Conservation (phyloP, 1,140 invertebrate genomes). For the Druon quercuslanigerum region DNA sequence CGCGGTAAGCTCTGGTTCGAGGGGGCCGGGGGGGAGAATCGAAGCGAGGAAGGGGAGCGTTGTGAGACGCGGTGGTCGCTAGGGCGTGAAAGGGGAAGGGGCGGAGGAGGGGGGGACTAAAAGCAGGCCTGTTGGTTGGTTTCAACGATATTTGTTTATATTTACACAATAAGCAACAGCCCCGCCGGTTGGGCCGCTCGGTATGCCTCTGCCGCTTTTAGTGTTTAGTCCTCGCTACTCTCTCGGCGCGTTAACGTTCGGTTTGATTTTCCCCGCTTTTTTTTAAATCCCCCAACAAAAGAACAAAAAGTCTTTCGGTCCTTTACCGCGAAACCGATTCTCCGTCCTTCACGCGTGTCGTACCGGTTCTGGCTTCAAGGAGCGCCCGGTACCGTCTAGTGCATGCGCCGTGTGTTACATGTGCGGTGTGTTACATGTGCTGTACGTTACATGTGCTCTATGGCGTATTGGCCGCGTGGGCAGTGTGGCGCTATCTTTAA, state of each 20-base stretch:
- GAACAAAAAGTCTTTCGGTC: too few relatives aligned
- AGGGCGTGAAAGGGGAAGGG: conserved; percentile 22
- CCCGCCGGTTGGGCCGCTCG: conserved; percentile 63
- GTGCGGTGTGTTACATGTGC: too few relatives aligned
- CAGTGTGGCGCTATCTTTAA: too few relatives aligned
- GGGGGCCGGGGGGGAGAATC: conserved; percentile 28
- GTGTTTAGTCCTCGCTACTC: conserved; percentile 72
- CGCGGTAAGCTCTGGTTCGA: conserved; percentile 45
- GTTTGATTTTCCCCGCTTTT: conserved; percentile 38
- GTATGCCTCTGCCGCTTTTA: conserved; percentile 66
- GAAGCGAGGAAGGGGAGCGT: conserved; percentile 40
- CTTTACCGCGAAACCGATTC: too few relatives aligned
- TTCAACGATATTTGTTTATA: conserved; percentile 77
- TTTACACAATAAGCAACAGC: conserved; percentile 77
- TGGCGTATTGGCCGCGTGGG: too few relatives aligned
- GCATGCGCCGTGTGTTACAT: too few relatives aligned
- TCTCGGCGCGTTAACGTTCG: conserved; percentile 60
- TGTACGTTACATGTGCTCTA: too few relatives aligned
- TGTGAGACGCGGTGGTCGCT: conserved; percentile 41
- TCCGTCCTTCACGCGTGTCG: too few relatives aligned
- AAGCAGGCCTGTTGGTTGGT: conserved; percentile 76
- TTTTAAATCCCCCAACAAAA: conserved; percentile 35
- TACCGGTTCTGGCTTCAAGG: too few relatives aligned
- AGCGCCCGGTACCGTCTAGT: too few relatives aligned
- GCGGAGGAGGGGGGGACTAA: conserved; percentile 62